Percentiles rank a stretch among this genome's conserved stretches.
These are phyloP conservation scores for Cheilosia soror DNA, from an alignment of 2,888 invertebrate genomes.

Conservation along the genomic window DNA sequence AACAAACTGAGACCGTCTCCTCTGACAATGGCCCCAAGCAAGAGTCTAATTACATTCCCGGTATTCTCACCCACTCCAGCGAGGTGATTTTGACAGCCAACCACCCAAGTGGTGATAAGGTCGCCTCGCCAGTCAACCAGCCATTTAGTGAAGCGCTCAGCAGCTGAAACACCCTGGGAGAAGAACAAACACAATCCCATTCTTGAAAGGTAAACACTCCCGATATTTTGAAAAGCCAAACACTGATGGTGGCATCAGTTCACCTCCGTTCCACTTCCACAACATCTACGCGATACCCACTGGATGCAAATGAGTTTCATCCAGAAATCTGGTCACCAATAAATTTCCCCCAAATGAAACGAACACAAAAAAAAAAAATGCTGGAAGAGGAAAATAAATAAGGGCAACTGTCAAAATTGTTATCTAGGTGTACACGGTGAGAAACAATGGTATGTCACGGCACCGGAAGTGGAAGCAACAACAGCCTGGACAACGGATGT, in stretches of 20 bases:
- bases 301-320: conserved; percentile 64
- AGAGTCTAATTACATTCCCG: conserved; percentile 43
- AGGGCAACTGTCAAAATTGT: conserved; percentile 67
- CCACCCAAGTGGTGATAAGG: conserved; percentile 59
- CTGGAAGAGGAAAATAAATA: conserved; percentile 55
- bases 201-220: conserved; percentile 51
- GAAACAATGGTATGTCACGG: conserved; percentile 55
- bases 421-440: conserved; percentile 36
- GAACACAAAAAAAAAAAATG: conserved; percentile 16
- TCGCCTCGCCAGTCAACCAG: conserved; percentile 46
- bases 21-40: conserved; percentile 23
- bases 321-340: conserved; percentile 60
- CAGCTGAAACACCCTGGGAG: conserved; percentile 34
- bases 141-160: conserved; percentile 52
- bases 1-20: conserved; percentile 36
- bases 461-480: conserved; percentile 49
- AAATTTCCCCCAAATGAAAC: conserved; percentile 54
- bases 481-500: conserved; percentile 46
- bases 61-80: not conserved
- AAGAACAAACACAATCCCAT: conserved; percentile 53
- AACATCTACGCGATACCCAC: conserved; percentile 6
- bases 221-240: conserved; percentile 52
- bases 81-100: conserved; percentile 31
- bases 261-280: conserved; percentile 14
- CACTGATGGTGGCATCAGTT: conserved; percentile 15